Percentiles rank a stretch among this genome's conserved stretches.
phyloP scores from a whole-genome alignment of 2,113 vertebrate species.

The Austrofundulus limnaeus region DNA sequence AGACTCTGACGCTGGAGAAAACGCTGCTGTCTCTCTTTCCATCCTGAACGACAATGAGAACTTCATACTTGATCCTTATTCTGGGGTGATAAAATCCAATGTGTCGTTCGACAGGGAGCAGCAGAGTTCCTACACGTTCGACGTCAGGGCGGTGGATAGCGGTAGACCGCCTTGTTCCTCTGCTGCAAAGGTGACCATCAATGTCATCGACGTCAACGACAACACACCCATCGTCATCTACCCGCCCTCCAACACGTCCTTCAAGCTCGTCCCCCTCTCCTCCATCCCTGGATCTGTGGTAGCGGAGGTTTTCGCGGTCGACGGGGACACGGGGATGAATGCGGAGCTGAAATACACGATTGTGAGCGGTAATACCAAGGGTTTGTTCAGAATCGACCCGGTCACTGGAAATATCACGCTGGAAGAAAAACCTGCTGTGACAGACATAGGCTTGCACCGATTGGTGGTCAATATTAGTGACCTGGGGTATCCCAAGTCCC shows the following conservation, averaged over 20 bases:
- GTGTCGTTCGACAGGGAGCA: conserved; percentile 98
- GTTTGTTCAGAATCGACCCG: conserved; percentile 95
- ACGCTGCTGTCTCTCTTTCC: conserved; percentile 94
- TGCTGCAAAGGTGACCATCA: conserved; percentile 97
- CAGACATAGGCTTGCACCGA: conserved; percentile 92
- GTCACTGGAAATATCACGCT: conserved; percentile 98
- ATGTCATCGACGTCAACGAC: conserved; percentile 98
- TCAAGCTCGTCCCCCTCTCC: conserved; percentile 95
- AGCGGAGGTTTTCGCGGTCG: conserved; percentile 96
- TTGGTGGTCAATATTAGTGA: conserved; percentile 98
- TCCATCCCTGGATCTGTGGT: conserved; percentile 96
- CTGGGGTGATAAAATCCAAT: conserved; percentile 97
- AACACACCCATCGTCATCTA: conserved; percentile 95
- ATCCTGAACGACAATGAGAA: conserved; percentile 96
- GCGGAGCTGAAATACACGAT: conserved; percentile 97
- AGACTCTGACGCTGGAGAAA: conserved; percentile 94
- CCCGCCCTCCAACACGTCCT: conserved; percentile 96
- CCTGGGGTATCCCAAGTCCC: conserved; percentile 93
- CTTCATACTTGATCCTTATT: conserved; percentile 94
- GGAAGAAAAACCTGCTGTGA: conserved; percentile 89
- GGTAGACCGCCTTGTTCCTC: conserved; percentile 93
- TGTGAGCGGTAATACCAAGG: conserved; percentile 94
- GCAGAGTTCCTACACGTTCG: conserved; percentile 97
- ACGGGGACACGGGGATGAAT: conserved; percentile 97
- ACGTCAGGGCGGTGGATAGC: conserved; percentile 93